Percentiles rank a stretch among this genome's conserved stretches.
Evolutionary conservation across 2,888 invertebrate species (phyloP).

Genomic region (Monoplex corrugatus): DNA sequence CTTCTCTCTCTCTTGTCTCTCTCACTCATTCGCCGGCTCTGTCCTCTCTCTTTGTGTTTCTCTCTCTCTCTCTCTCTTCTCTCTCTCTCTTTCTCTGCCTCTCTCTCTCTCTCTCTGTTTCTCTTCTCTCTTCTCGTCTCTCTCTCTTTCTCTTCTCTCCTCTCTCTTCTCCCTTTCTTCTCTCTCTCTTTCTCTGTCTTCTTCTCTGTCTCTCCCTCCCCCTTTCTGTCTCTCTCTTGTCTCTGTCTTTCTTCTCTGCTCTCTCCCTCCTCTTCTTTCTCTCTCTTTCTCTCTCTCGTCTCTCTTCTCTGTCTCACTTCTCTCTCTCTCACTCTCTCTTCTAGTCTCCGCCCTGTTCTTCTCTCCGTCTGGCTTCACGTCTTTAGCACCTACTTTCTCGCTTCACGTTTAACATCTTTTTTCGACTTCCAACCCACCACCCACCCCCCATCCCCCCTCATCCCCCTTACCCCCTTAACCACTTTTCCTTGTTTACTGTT

Average conservation of each 20-base stretch:
- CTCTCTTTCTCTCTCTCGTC: too few species aligned
- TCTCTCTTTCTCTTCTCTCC: conserved; percentile 15
- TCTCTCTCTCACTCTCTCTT: too few species aligned
- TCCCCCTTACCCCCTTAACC: too few species aligned
- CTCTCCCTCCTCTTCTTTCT: neutral
- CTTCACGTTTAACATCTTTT: too few species aligned
- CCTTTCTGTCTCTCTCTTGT: neutral
- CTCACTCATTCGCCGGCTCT: neutral
- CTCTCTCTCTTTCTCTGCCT: too few species aligned
- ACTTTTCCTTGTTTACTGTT: too few species aligned
- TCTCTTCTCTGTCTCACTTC: neutral
- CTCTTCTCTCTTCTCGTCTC: neutral
- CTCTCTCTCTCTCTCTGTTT: neutral
- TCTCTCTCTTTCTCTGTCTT: neutral
- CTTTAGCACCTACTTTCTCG: too few species aligned
- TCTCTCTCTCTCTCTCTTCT: neutral
- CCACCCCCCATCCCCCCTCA: too few species aligned
- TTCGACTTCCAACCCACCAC: too few species aligned
- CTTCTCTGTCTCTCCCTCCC: neutral
- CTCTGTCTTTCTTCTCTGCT: too few species aligned
- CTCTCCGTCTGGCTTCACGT: too few species aligned
- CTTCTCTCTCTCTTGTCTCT: neutral
- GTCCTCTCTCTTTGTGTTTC: neutral
- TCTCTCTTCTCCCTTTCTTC: neutral
- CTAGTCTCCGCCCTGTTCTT: too few species aligned